A percentile compares a stretch with the other conserved stretches of the same genome.
phyloP scores from a whole-genome alignment of 2,888 invertebrate species.

The Adineta ricciae region DNA sequence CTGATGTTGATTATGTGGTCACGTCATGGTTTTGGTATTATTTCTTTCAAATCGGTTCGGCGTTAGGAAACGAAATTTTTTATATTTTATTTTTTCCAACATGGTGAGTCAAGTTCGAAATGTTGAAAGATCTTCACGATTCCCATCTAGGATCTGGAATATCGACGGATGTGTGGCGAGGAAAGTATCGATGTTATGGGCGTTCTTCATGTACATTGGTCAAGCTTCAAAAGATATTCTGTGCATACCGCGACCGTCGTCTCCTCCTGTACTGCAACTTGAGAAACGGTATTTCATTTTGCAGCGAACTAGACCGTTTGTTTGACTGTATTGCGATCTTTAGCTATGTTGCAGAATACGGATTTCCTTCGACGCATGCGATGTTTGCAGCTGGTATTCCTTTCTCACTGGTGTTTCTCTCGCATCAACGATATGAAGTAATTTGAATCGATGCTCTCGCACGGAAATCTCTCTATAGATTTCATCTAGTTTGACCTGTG shows the following conservation, averaged over 20 bases:
- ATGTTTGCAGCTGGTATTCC: slow-evolving; percentile 33
- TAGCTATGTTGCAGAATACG: slow-evolving; percentile 29
- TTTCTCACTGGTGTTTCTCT: slow-evolving; percentile 24
- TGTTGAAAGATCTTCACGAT: too few relatives aligned
- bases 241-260: slow-evolving; percentile 24
- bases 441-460: background rate
- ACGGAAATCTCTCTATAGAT: background rate
- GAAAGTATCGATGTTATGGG: slow-evolving; percentile 55
- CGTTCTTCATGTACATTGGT: slow-evolving; percentile 33
- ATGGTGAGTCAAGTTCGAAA: slow-evolving; percentile 52
- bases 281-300: slow-evolving; percentile 56
- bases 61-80: slow-evolving; percentile 70
- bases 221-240: slow-evolving; percentile 33
- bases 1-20: background rate
- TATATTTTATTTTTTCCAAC: slow-evolving; percentile 82
- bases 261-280: slow-evolving; percentile 29
- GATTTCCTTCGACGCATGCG: slow-evolving; percentile 34
- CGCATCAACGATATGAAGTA: slow-evolving; percentile 30
- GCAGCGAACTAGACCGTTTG: too few relatives aligned
- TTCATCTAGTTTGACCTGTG: background rate
- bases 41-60: slow-evolving; percentile 71
- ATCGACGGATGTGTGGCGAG: slow-evolving; percentile 75
- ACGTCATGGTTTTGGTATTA: slow-evolving; percentile 64
- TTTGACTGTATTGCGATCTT: too few relatives aligned
- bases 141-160: slow-evolving; percentile 62